Evolutionary conservation across 2,888 invertebrate genomes (phyloP), one percentile per base, ranked within the genome.

Genomic region (Rhagophthalmus giganteus): DNA sequence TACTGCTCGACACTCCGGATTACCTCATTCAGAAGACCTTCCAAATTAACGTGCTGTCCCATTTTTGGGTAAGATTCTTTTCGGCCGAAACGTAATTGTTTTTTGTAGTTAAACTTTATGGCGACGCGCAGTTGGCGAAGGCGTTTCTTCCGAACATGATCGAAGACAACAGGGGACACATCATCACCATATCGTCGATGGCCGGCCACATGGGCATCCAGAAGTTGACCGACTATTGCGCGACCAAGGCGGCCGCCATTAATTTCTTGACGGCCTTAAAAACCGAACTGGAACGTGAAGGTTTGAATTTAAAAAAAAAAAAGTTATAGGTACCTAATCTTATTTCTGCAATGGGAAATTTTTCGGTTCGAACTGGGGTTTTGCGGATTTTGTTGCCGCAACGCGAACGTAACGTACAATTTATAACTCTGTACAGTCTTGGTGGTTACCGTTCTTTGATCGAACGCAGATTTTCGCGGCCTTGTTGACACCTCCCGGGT

Each of bases 61-160:
- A 47, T n/a, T 34, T 52, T 12, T 52, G 52, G 52, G 46, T 46
- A 38, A 33, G 14, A n/a, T 24, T 4, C 7, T 31, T 3, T 10
- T 4, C 9, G 27, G 3, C 27, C n/a, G 11, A 2, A 8, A 11
- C 4, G 4, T 9, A 2, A 11, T 27, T 4, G 6, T 6, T 27
- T 6, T 3, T 10, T 3, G 2, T 27, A 3, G 6, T n/a, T n/a
- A n/a, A n/a, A n/a, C n/a, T n/a, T n/a, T n/a, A n/a, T n/a, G n/a
- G n/a, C n/a, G 27, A 24, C 24, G 7, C 24, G 24, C 7, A 5
- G 93, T 91, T 91, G 10, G 84, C 86, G 33, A 92, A 92, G 76
- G 88, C 90, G 9, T 94, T 94, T 76, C 78, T 94, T 50, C 93
- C 93, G 26, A 79, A 80, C 25, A 94, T 94, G 94, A 80, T 94